These are phyloP conservation scores for Narcine bancroftii DNA, from an alignment of 2,113 vertebrate genomes.

Conservation along the genomic window DNA sequence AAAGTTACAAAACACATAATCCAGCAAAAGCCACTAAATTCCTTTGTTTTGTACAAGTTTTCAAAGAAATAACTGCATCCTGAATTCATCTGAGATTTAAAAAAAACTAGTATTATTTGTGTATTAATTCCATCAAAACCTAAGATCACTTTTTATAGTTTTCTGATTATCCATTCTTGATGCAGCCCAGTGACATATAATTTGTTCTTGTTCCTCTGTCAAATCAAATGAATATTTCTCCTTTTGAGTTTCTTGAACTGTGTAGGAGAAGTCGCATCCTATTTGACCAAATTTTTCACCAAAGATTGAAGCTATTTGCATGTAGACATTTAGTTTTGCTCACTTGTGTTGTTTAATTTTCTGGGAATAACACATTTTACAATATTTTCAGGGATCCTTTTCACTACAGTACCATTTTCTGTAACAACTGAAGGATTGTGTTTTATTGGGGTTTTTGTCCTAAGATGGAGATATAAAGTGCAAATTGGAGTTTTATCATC, in stretches of 20 bases:
- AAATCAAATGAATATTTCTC: neutral
- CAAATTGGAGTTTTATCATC: neutral
- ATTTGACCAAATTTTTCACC: neutral
- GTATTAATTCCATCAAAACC: neutral
- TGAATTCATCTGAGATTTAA: too few species aligned
- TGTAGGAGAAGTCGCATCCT: neutral
- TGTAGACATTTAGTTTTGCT: too few species aligned
- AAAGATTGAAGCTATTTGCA: too few species aligned
- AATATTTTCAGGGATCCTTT: neutral
- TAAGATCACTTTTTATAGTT: neutral
- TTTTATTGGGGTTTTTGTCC: neutral
- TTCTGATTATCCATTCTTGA: neutral
- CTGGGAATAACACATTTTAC: neutral
- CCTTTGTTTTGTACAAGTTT: neutral
- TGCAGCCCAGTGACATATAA: neutral
- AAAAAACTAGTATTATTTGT: too few species aligned
- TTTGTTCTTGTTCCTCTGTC: neutral
- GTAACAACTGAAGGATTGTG: neutral
- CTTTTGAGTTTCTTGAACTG: constrained; percentile 8
- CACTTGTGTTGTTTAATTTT: too few species aligned
- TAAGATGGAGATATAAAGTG: neutral
- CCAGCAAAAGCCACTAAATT: neutral
- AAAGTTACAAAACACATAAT: neutral
- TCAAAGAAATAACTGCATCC: too few species aligned
- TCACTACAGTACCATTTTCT: neutral